Evolutionary conservation across 2,888 invertebrate species (phyloP), one percentile per base, ranked within the genome.

Genomic region (Cordilura impudica): DNA sequence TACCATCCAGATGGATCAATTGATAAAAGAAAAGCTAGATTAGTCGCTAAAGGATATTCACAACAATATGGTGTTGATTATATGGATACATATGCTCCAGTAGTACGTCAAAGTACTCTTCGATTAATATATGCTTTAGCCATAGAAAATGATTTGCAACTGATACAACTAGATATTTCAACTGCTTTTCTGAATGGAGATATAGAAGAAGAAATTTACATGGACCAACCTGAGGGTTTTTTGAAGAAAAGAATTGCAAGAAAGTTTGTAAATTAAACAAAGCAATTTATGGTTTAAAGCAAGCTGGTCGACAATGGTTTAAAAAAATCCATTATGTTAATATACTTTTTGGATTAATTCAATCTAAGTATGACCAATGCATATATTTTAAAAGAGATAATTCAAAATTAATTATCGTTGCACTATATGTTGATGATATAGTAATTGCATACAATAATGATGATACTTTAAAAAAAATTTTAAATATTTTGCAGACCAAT

Each of bases 21-120:
- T 29, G 29, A 29, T 8, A 29, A 29, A 29, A 29, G 29, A 5
- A 29, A 29, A 8, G 29, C 29, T 29, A 29, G 53, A 26, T 14
- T 23, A 6, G 51, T 23, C 1, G 23, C 23, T 6, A 45, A 81
- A 31, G 82, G 81, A 23, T 83, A 82, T 56, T 78, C 73, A 6
- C 82, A 83, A 65, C 53, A 78, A 56, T 72, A 74, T 26, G 83
- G 82, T 2, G 29, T 83, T 2, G 82, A 83, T 31, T 83, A 82
- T 29, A 29, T 29, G 29, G 29, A 8, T 4, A 29, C 29, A 29
- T 29, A 23, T 60, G n/a, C n/a, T n/a, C n/a, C n/a, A n/a, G n/a
- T n/a, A 23, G 63, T 63, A 18, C 63, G 49, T 19, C 31, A 63
- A 51, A 18, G 18, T 31, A 39, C 39, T n/a, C 5, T 65, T 4